phyloP scores from a whole-genome alignment of 2,113 vertebrate species.

The Hippocampus abdominalis region DNA sequence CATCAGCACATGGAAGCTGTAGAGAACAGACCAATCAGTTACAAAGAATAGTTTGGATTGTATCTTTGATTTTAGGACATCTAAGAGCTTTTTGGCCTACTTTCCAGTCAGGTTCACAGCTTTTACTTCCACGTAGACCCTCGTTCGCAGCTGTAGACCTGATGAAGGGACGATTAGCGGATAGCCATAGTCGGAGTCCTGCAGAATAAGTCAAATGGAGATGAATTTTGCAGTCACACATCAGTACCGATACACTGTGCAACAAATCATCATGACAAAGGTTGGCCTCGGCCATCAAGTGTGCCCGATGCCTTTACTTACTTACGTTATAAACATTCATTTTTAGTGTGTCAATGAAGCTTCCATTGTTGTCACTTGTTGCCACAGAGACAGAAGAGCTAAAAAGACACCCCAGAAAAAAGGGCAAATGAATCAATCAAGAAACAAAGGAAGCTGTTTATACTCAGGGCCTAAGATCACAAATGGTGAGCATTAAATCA shows the following conservation, averaged over 20 bases:
- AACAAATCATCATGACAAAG: background rate
- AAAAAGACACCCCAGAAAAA: background rate
- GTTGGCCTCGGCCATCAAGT: background rate
- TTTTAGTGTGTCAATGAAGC: slow-evolving; percentile 70
- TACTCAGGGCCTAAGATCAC: too few relatives aligned
- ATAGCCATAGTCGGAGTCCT: slow-evolving; percentile 56
- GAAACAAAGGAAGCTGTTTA: background rate
- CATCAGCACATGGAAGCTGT: slow-evolving; percentile 72
- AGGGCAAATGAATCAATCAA: background rate
- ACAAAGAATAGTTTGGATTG: background rate
- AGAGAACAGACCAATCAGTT: slow-evolving; percentile 17
- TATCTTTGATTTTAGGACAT: slow-evolving; percentile 1
- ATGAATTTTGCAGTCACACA: background rate
- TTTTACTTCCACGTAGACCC: slow-evolving; percentile 70
- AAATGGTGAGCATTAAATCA: too few relatives aligned
- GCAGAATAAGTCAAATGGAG: background rate
- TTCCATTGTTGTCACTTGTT: slow-evolving; percentile 71
- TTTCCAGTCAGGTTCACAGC: slow-evolving; percentile 73
- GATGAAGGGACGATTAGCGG: slow-evolving; percentile 54
- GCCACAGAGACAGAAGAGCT: slow-evolving; percentile 77
- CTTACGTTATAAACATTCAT: slow-evolving; percentile 74
- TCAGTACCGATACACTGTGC: background rate
- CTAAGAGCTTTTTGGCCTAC: slow-evolving; percentile 51
- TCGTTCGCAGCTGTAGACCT: slow-evolving; percentile 63
- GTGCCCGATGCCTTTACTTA: background rate